Percentiles rank a stretch among this genome's conserved stretches.
Evolutionary conservation across 2,888 invertebrate species (phyloP).

Genomic region (Tenthredo amoena): DNA sequence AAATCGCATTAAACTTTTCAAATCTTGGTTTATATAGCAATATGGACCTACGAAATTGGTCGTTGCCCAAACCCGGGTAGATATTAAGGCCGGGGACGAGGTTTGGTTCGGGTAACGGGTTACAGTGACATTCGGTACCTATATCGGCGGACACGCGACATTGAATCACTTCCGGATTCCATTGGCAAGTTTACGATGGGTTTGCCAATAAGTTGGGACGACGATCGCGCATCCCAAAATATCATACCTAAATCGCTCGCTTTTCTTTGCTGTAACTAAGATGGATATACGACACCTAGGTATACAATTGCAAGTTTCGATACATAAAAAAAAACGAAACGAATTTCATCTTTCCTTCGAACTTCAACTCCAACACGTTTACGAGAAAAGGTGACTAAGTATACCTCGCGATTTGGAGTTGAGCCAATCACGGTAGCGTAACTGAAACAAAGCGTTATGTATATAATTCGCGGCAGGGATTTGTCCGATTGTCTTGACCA

Average conservation of each 20-base stretch:
- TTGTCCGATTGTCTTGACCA: constrained; percentile 10
- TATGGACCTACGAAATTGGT: constrained; percentile 1
- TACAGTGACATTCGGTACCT: not conserved
- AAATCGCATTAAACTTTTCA: not conserved
- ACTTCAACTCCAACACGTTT: not conserved
- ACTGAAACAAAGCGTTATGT: constrained; percentile 7
- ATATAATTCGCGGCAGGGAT: not conserved
- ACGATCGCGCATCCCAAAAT: constrained; percentile 2
- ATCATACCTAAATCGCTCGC: not conserved
- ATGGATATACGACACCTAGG: not conserved
- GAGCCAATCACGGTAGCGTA: constrained; percentile 1
- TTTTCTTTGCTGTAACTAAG: not conserved
- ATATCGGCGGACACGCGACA: constrained; percentile 14
- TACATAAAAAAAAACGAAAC: not conserved
- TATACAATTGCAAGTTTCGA: not conserved
- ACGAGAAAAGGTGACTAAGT: not conserved
- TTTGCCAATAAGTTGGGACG: constrained; percentile 18
- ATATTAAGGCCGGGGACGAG: not conserved
- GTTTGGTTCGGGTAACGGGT: constrained; percentile 19
- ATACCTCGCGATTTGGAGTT: not conserved
- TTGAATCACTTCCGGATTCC: constrained; percentile 16
- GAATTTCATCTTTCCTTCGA: not conserved
- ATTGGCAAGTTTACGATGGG: constrained; percentile 17
- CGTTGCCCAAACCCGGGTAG: not conserved
- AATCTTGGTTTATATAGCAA: not conserved